phyloP scores from a whole-genome alignment of 2,888 invertebrate species.

The Chaetogeoica ovagalla region DNA sequence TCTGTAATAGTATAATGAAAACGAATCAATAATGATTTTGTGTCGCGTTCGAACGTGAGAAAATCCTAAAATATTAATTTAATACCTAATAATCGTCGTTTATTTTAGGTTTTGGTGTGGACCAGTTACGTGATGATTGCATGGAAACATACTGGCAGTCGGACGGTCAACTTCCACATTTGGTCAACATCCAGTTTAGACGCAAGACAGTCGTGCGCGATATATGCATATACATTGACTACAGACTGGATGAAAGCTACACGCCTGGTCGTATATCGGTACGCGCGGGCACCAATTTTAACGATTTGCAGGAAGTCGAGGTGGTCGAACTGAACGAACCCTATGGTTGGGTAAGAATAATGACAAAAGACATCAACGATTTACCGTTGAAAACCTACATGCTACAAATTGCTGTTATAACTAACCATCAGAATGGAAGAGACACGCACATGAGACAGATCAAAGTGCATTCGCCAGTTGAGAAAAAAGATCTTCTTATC shows the following conservation, averaged over 20 bases:
- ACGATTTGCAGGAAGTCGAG: constrained; percentile 94
- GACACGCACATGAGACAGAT: constrained; percentile 98
- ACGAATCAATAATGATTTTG: no score
- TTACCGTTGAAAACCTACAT: constrained; percentile 91
- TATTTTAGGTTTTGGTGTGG: constrained; percentile 85
- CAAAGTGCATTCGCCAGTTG: constrained; percentile 86
- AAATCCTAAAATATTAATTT: no score
- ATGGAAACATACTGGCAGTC: constrained; percentile 99
- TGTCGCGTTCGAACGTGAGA: no score
- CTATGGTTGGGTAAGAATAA: constrained; percentile 93
- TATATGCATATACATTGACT: constrained; percentile 96
- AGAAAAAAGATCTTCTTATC: constrained; percentile 69
- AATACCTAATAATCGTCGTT: neutral
- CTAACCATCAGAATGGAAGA: constrained; percentile 98
- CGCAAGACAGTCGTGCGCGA: constrained; percentile 92
- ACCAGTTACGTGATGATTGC: constrained; percentile 91
- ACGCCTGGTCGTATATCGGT: constrained; percentile 93
- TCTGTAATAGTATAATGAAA: no score
- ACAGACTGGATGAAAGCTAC: constrained; percentile 97
- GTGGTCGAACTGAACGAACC: constrained; percentile 92
- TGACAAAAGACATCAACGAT: constrained; percentile 84
- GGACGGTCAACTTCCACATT: constrained; percentile 96
- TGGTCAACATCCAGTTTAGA: constrained; percentile 95
- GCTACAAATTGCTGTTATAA: constrained; percentile 93
- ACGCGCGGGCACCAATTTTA: constrained; percentile 92